These are phyloP conservation scores for Holothuria glaberrima DNA, from an alignment of 35 echinoderm and acorn worm species.

Conservation along the genomic window DNA sequence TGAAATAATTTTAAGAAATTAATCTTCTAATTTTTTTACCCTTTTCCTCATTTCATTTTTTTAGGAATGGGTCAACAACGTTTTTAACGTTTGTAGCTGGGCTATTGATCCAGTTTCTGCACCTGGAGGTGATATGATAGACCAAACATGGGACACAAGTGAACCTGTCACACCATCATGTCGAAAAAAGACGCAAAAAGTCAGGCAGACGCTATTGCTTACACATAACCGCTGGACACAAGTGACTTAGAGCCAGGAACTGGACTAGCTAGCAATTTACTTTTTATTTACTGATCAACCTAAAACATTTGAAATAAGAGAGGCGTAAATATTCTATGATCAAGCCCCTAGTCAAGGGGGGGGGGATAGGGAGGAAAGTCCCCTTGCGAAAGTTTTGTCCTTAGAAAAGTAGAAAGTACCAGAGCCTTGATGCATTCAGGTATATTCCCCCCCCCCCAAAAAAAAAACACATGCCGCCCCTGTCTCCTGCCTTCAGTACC, in stretches of 20 bases:
- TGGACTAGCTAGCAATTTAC: conserved; percentile 83
- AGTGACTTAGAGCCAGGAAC: conserved; percentile 68
- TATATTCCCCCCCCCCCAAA: too few relatives aligned
- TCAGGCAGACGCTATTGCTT: conserved; percentile 54
- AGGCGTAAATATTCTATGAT: too few relatives aligned
- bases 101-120: conserved; percentile 77
- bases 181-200: not conserved
- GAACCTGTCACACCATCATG: conserved; percentile 81
- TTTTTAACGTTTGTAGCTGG: conserved; percentile 76
- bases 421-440: too few relatives aligned
- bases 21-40: too few relatives aligned
- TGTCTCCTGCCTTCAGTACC: too few relatives aligned
- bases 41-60: not conserved
- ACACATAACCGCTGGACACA: conserved; percentile 62
- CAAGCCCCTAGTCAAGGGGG: too few relatives aligned
- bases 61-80: conserved; percentile 80
- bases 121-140: conserved; percentile 69
- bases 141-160: conserved; percentile 48
- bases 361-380: too few relatives aligned
- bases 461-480: too few relatives aligned
- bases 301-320: too few relatives aligned
- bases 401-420: too few relatives aligned
- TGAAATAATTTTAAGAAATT: too few relatives aligned
- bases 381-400: too few relatives aligned
- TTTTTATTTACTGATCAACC: conserved; percentile 88